Evolutionary conservation across 2,113 vertebrate genomes (phyloP), one percentile per base, ranked within the genome.

Genomic region (Bagarius yarrelli): DNA sequence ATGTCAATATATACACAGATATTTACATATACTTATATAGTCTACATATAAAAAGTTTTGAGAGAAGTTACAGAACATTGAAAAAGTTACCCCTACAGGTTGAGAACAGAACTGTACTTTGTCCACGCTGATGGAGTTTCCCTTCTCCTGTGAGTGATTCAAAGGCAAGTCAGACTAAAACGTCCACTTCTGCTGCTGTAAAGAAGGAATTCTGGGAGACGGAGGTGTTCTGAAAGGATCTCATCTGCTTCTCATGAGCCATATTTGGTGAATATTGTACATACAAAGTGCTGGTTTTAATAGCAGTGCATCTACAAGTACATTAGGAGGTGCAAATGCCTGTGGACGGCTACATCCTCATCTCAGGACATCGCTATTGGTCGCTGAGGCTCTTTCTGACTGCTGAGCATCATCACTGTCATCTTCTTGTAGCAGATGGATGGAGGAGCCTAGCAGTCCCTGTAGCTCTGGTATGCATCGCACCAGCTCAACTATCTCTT

Each of bases 401-500:
- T 55, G 66, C 78, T 36, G 69, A 69, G 11, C 89, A 30, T 61
- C 74, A 27, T 77, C 75, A 53, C 53, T 23, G 30, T 89, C 91
- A 1, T 91, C 88, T 0, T 91, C 90, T 19, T 86, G 85, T 18
- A 94, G 88, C 66, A 93, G 87, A 80, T 94, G 92, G 83, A 94
- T 87, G 25, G 92, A 90, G 0, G 97, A 98, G 55, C 98, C 98
- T 86, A 99, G 90, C 75, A 99, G 95, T 91, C 92, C 93, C 76
- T 97, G 94, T 78, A 99, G 91, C 89, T 99, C 97, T 0, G 95
- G 94, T 78, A 98, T 94, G 0, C 97, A 98, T 74, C 93, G 94
- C 86, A 99, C 95, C 91, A 99, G 89, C 88, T 99, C 96, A 86
- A 97, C 94, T 76, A 92, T 91, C 81, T 95, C 92, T 87, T 94